Base-by-base conservation (phyloP, 1,140 invertebrate species). In the Bombus haemorrhoidalis region DNA sequence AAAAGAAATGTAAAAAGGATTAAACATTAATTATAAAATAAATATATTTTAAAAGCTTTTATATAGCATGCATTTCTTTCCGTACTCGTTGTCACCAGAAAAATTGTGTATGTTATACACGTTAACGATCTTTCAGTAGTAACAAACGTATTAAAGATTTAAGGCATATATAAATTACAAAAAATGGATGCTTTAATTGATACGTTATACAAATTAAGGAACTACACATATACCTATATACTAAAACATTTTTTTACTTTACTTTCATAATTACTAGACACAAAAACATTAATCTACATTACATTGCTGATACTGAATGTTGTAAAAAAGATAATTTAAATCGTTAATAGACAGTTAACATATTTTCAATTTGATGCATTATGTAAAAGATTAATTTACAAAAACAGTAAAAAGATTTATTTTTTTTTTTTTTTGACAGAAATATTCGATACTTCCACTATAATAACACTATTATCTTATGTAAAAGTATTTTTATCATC, bases 1-100 rank as follows among this genome's bases (percentile, higher is more conserved):
- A 85, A 78, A 15, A 91, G 83, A n/a, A 91, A 90, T 39, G 39
- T 64, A 22, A 94, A 94, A 84, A 92, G 84, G 75, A 88, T 85
- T 6, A 94, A 91, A 87, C 53, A 78, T 79, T 90, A 76, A 68
- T 68, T 53, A 64, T 68, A 22, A 78, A 81, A 81, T 85, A 77
- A 79, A 90, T 47, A 9, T 34, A 80, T 74, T 79, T 72, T 68
- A 68, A 41, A 57, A 43, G 32, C 3, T 78, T 34, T 71, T 59
- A 47, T 59, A 9, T 79, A 28, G 57, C 22, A 43, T 74, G 62
- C 34, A 53, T 12, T 18, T 37, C 47, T 73, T 18, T 43, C 9
- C 25, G 4, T 12, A 28, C 13, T 62, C 28, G 12, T 12, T n/a
- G 28, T 5, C 59, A 62, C 59, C 3, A 62, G 59, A 62, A 22